Conservation (phyloP, 1,140 invertebrate genomes). For the Ctenoplectra terminalis region DNA sequence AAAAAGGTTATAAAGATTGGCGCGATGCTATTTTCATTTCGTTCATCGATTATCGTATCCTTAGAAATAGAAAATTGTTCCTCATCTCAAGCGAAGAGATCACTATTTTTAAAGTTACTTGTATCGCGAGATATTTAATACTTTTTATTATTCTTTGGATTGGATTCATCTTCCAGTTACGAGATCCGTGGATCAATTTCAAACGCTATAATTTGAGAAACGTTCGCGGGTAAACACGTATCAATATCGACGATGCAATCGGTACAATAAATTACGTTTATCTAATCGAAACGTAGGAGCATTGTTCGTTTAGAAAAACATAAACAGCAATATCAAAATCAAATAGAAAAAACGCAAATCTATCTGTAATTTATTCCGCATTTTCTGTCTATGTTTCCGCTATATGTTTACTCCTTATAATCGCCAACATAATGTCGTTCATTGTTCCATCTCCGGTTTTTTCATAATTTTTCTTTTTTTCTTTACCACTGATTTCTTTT, state of each 20-base stretch:
- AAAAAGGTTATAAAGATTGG: neutral
- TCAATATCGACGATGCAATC: conserved; percentile 6
- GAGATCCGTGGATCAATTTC: neutral
- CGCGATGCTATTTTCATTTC: neutral
- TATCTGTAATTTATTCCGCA: neutral
- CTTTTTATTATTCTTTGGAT: neutral
- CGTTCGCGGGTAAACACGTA: neutral
- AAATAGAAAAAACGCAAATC: neutral
- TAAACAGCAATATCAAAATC: neutral
- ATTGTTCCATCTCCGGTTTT: neutral
- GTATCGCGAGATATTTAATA: no score
- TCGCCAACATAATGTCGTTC: neutral
- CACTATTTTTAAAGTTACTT: neutral
- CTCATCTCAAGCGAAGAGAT: neutral
- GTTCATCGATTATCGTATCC: neutral
- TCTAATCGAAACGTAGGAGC: neutral
- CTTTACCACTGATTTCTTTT: no score
- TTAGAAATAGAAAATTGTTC: neutral
- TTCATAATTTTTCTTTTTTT: neutral
- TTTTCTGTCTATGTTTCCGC: neutral
- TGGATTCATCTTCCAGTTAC: neutral
- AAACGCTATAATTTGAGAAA: neutral
- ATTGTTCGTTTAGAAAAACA: neutral
- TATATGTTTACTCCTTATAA: neutral
- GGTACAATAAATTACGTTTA: neutral